phyloP scores from a whole-genome alignment of 2,888 invertebrate genomes.

The Chloroclystis v-ata region DNA sequence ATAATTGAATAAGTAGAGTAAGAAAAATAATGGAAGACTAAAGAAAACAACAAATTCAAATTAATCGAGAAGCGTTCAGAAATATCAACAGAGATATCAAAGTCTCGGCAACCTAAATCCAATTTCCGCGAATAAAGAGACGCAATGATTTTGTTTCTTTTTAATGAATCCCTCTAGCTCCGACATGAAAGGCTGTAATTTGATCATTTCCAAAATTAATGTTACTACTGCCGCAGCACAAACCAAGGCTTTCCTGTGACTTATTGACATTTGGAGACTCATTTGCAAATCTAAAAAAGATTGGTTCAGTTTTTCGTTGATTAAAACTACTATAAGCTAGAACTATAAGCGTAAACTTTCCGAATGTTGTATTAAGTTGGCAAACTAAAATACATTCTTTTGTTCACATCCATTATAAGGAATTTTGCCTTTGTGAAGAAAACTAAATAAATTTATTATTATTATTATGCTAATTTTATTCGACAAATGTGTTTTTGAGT shows the following conservation, averaged over 20 bases:
- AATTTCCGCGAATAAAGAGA: slow-evolving; percentile 20
- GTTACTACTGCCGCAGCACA: slow-evolving; percentile 39
- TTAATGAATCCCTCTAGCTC: slow-evolving; percentile 15
- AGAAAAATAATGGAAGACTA: no score
- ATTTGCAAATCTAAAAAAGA: neutral
- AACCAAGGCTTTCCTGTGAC: slow-evolving; percentile 38
- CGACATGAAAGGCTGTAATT: slow-evolving; percentile 43
- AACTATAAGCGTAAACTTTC: no score
- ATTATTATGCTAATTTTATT: no score
- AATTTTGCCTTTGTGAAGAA: no score
- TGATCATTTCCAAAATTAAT: slow-evolving; percentile 50
- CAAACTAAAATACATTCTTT: no score
- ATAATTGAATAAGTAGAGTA: no score
- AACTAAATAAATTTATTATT: no score
- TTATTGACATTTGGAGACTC: slow-evolving; percentile 22
- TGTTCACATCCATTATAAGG: no score
- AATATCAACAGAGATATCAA: slow-evolving; percentile 8
- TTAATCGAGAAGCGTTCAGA: slow-evolving; percentile 3
- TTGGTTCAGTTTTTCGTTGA: neutral
- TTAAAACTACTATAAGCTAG: no score
- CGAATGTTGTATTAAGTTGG: no score
- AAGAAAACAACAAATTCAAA: slow-evolving; percentile 1
- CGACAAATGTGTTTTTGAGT: no score
- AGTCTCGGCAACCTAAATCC: slow-evolving; percentile 11
- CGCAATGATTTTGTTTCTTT: slow-evolving; percentile 20